Evolutionary conservation across 2,797 vertebrate species (phyloP).

Genomic region (Huso huso): DNA sequence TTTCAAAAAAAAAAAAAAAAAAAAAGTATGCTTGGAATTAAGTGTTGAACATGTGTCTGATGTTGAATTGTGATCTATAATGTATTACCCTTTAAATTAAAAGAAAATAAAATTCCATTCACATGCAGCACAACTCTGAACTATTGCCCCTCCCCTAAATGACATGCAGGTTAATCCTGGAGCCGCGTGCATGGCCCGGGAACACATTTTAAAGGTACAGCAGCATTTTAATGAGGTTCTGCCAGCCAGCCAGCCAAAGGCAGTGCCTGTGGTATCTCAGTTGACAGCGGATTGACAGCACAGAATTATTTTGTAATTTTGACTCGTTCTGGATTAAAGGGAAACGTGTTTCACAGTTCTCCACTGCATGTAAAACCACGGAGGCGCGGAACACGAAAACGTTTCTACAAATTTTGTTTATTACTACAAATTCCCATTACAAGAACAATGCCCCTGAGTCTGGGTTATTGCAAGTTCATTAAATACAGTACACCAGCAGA

Average conservation of each 20-base stretch:
- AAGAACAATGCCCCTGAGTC: no score
- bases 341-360: no score
- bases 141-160: background rate
- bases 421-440: no score
- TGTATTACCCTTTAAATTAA: background rate
- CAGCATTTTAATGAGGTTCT: conserved; percentile 1
- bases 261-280: background rate
- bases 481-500: no score
- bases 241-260: background rate
- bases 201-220: background rate
- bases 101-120: background rate
- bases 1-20: no score
- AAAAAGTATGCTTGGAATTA: no score
- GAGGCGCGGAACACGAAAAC: no score
- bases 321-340: background rate
- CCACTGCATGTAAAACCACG: no score
- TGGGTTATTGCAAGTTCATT: no score
- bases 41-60: background rate
- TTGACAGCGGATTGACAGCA: background rate
- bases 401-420: no score
- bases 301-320: background rate
- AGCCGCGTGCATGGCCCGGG: background rate
- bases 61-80: background rate
- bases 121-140: background rate
- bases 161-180: background rate